Conservation (phyloP, 2,888 invertebrate genomes). For the Graphium colonna region DNA sequence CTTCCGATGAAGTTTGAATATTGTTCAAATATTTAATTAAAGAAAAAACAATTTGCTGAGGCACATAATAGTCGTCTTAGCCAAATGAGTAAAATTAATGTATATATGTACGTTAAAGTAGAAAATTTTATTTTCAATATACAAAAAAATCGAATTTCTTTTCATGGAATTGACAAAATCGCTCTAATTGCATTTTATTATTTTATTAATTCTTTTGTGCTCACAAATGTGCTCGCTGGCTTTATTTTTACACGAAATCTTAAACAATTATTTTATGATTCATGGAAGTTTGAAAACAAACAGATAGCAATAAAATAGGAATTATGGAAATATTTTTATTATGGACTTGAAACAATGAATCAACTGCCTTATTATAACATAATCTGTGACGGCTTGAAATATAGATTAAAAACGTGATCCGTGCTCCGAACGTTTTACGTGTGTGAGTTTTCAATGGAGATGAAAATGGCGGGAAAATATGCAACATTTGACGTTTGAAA, state of each 20-base stretch:
- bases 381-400: constrained; percentile 9
- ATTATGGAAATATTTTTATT: constrained; percentile 12
- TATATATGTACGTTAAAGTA: constrained; percentile 1
- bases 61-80: not conserved
- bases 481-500: not conserved
- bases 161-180: not conserved
- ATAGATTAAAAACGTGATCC: constrained; percentile 1
- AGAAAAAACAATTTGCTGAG: not conserved
- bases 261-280: not conserved
- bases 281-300: not conserved
- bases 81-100: not conserved
- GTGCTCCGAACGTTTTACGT: not conserved
- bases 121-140: not conserved
- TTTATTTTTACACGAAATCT: not conserved
- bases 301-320: constrained; percentile 17
- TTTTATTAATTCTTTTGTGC: not conserved
- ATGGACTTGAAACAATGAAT: constrained; percentile 17
- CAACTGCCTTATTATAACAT: constrained; percentile 19
- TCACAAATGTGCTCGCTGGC: not conserved
- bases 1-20: not conserved
- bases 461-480: not conserved
- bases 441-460: not conserved
- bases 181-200: not conserved
- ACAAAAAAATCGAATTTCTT: not conserved
- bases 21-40: not conserved